phyloP scores from a whole-genome alignment of 2,888 invertebrate genomes.

The Sarcophaga caerulescens region DNA sequence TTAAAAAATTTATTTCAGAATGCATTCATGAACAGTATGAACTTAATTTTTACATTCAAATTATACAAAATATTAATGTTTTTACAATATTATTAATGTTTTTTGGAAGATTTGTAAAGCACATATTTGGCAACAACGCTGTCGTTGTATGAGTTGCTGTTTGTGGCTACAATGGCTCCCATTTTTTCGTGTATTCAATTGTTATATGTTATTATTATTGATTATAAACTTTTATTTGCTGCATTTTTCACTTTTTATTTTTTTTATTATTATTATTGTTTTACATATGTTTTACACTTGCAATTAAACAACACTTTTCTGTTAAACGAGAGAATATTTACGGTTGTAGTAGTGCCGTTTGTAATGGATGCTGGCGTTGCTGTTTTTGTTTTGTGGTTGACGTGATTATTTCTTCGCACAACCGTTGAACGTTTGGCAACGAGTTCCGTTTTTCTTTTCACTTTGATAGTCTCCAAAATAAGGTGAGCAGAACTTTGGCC shows the following conservation, averaged over 20 bases:
- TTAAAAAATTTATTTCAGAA: too few relatives aligned
- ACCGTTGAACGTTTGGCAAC: slow-evolving; percentile 25
- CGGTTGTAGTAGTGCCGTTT: background rate
- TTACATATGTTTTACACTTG: background rate
- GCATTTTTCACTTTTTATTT: slow-evolving; percentile 23
- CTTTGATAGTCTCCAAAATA: slow-evolving; percentile 55
- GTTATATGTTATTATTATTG: slow-evolving; percentile 7
- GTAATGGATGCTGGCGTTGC: slow-evolving; percentile 47
- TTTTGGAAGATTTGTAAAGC: background rate
- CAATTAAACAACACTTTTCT: slow-evolving; percentile 15
- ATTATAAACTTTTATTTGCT: slow-evolving; percentile 8
- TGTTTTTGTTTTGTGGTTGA: slow-evolving; percentile 22
- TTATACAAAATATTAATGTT: too few relatives aligned
- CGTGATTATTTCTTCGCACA: slow-evolving; percentile 45
- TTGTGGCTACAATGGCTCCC: slow-evolving; percentile 1
- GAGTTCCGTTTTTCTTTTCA: slow-evolving; percentile 60
- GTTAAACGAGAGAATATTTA: slow-evolving; percentile 12
- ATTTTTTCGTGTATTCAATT: slow-evolving; percentile 4
- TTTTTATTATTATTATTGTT: slow-evolving; percentile 8
- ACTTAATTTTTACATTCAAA: too few relatives aligned
- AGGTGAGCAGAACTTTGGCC: slow-evolving; percentile 36
- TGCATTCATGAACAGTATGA: too few relatives aligned
- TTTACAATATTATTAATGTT: too few relatives aligned
- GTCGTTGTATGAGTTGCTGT: background rate
- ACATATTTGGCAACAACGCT: background rate